Evolutionary conservation across 2,113 vertebrate species (phyloP).

Genomic region (Anas platyrhynchos): DNA sequence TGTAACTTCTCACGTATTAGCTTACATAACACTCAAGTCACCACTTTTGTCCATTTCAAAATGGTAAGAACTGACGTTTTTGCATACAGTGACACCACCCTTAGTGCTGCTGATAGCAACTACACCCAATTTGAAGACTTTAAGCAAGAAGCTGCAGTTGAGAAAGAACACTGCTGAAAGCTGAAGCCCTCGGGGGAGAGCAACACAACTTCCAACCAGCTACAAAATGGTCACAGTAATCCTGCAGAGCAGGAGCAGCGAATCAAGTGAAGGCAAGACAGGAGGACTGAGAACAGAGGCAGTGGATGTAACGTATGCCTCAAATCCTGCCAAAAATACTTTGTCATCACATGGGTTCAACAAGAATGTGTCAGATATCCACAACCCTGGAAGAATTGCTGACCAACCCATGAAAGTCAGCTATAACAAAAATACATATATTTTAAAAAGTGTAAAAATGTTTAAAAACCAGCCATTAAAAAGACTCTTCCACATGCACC

Average conservation of each 20-base stretch:
- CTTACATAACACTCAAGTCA: not conserved
- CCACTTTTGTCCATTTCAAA: not conserved
- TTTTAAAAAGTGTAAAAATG: not conserved
- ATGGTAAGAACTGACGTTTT: not conserved
- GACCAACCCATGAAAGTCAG: not conserved
- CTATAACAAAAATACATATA: not conserved
- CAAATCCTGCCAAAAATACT: not conserved
- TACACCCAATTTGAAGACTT: not conserved
- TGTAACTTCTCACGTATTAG: not conserved
- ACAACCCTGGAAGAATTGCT: not conserved
- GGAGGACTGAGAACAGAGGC: not conserved
- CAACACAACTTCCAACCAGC: not conserved
- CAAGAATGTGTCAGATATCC: not conserved
- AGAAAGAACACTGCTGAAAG: not conserved
- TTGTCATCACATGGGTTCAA: not conserved
- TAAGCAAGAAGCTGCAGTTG: constrained; percentile 23
- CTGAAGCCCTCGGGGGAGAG: fast-evolving
- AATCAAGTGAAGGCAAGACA: not conserved
- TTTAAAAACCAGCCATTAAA: not conserved
- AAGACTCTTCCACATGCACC: not conserved
- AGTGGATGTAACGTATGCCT: not conserved
- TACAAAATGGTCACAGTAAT: not conserved
- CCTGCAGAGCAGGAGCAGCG: not conserved
- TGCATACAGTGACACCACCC: not conserved
- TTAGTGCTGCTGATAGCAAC: not conserved